phyloP scores from a whole-genome alignment of 2,797 vertebrate genomes.

The Fistularia tabacaria region DNA sequence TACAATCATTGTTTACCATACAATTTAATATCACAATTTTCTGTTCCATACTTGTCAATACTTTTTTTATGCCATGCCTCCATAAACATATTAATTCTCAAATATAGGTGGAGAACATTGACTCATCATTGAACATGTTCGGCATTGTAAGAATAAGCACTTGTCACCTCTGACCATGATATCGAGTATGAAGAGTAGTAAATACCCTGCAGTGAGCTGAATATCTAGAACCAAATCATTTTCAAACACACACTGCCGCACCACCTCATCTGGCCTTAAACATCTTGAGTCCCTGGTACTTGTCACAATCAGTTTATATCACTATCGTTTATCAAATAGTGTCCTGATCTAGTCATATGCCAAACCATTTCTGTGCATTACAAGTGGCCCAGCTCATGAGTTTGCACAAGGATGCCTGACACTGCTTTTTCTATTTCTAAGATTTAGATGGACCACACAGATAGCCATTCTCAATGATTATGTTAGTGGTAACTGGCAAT shows the following conservation, averaged over 20 bases:
- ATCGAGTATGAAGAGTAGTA: too few relatives aligned
- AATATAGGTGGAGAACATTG: too few relatives aligned
- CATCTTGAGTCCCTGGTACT: not conserved
- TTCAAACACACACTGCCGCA: slow-evolving; percentile 2
- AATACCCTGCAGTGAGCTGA: not conserved
- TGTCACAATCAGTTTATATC: slow-evolving; percentile 12
- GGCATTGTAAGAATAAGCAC: too few relatives aligned
- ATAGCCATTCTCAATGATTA: slow-evolving; percentile 50
- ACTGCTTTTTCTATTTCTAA: slow-evolving; percentile 25
- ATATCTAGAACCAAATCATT: slow-evolving; percentile 1
- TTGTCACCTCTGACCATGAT: too few relatives aligned
- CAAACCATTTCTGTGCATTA: slow-evolving; percentile 8
- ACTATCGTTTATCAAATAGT: slow-evolving; percentile 4
- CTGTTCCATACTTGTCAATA: too few relatives aligned
- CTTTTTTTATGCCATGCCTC: too few relatives aligned
- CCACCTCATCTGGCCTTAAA: slow-evolving; percentile 3
- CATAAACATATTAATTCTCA: too few relatives aligned
- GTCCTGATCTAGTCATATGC: slow-evolving; percentile 6
- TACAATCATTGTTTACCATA: too few relatives aligned
- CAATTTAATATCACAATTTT: too few relatives aligned
- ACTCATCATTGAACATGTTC: too few relatives aligned
- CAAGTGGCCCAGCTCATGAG: slow-evolving; percentile 16
- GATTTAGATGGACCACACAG: slow-evolving; percentile 47
- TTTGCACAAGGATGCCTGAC: slow-evolving; percentile 21
- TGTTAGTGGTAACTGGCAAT: slow-evolving; percentile 46